Evolutionary conservation across 2,797 vertebrate genomes (phyloP).

Genomic region (Darevskia mixta): DNA sequence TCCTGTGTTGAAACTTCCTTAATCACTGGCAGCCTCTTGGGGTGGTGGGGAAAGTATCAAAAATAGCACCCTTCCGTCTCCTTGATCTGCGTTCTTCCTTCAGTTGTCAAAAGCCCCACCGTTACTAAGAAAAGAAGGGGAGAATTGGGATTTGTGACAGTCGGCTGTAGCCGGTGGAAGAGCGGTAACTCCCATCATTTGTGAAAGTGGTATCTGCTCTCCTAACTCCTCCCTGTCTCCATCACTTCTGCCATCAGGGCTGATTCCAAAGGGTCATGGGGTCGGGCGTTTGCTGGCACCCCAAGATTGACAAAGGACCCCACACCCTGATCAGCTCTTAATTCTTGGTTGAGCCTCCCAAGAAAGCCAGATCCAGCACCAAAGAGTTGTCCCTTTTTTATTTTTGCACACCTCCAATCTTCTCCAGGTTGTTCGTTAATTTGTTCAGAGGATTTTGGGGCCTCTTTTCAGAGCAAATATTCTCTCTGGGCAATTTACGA

Average conservation of each 20-base stretch:
- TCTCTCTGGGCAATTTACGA: no score
- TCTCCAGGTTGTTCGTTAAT: no score
- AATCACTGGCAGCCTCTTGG: conserved; percentile 24
- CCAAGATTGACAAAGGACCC: neutral
- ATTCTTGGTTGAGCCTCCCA: neutral
- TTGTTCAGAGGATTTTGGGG: no score
- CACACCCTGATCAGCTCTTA: neutral
- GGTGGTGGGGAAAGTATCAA: neutral
- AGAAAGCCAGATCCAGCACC: neutral
- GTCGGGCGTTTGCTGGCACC: neutral
- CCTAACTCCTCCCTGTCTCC: neutral
- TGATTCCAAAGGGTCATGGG: neutral
- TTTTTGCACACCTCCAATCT: neutral
- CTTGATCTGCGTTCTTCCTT: conserved; percentile 24
- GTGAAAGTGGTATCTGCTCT: neutral
- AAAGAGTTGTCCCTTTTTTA: neutral
- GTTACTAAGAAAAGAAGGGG: conserved; percentile 3
- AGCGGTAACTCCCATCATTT: conserved; percentile 5
- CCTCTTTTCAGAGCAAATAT: no score
- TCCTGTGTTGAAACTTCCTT: neutral
- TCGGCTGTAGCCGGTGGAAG: conserved; percentile 23
- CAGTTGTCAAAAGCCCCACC: conserved; percentile 1
- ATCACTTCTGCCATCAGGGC: neutral
- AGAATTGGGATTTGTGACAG: conserved; percentile 17
- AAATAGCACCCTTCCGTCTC: conserved; percentile 34